Evolutionary conservation across 1,140 invertebrate species (phyloP), one percentile per base, ranked within the genome.

Genomic region (Cyclargus thomasi): DNA sequence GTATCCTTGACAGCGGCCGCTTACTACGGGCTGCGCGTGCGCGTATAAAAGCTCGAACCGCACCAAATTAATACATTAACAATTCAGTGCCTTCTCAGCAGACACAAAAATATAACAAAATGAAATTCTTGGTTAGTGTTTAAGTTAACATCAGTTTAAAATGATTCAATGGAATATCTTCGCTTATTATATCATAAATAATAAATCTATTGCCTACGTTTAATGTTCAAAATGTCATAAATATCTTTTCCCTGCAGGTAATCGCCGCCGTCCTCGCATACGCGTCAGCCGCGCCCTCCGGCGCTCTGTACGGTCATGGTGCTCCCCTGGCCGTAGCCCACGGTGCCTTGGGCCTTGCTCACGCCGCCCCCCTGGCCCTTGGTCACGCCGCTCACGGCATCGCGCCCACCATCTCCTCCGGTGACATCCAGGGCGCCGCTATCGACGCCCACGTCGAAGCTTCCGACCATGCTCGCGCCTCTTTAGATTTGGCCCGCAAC

Each of bases 61-160:
- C 18, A 11, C 14, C 17, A 22, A 36, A 57, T 36, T 55, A 55
- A 70, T 17, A 16, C 23, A 66, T 35, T 59, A 70, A 64, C 47
- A 57, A 53, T 69, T 82, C 82, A 84, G 82, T 81, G 81, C 79
- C 82, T 79, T 70, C 75, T 75, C 72, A 69, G 82, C 74, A 81
- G 80, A 80, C 80, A 76, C 59, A 76, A 57, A 73, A 72, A 79
- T 76, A 81, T 76, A 79, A 84, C 72, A 74, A 84, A 74, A 84
- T 84, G 82, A 82, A 77, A 84, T 84, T 84, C 73, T 77, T 84
- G 82, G 80, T 82, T 77, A 67, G 69, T 72, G 59, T 11, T 17
- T 23, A 5, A 8, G 3, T 35, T 35, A 35, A 35, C 8, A 5
- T n/a, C n/a, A n/a, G 29, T 35, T 35, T 35, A 35, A 35, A 35